Evolutionary conservation across 2,113 vertebrate species (phyloP).

Genomic region (Actenoides lindsayi): DNA sequence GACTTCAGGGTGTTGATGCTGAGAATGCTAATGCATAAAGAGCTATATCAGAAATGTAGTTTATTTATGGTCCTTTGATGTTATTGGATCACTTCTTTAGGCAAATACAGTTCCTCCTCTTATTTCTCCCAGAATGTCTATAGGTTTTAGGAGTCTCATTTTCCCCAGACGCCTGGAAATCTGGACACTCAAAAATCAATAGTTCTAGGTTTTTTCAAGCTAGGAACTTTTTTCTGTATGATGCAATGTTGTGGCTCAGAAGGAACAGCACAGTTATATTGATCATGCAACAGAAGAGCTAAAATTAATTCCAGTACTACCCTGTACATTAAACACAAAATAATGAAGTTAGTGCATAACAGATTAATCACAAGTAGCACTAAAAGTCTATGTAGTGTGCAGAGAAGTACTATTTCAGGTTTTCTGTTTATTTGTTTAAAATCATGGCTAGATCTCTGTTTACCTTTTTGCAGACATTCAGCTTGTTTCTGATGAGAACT

Average conservation of each 20-base stretch:
- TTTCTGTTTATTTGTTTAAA: background rate
- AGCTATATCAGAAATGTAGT: background rate
- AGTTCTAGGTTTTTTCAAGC: background rate
- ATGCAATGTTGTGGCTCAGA: background rate
- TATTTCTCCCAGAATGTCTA: background rate
- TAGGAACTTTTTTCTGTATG: background rate
- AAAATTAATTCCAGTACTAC: background rate
- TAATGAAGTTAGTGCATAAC: background rate
- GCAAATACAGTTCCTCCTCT: background rate
- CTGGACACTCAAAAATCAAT: background rate
- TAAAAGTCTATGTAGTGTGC: background rate
- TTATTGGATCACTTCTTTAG: background rate
- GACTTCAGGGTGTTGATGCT: background rate
- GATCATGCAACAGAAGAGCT: background rate
- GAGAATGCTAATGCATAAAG: constrained; percentile 4
- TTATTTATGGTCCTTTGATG: background rate
- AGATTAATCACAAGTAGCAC: background rate
- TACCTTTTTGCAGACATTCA: background rate
- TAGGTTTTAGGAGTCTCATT: background rate
- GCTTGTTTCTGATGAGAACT: background rate
- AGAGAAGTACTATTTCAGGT: background rate
- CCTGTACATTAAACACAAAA: background rate
- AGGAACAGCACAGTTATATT: background rate
- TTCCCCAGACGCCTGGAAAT: background rate
- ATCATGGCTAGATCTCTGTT: background rate